Evolutionary conservation across 1,140 invertebrate genomes (phyloP), one percentile per base, ranked within the genome.

Genomic region (Leptinotarsa undecemlineata): DNA sequence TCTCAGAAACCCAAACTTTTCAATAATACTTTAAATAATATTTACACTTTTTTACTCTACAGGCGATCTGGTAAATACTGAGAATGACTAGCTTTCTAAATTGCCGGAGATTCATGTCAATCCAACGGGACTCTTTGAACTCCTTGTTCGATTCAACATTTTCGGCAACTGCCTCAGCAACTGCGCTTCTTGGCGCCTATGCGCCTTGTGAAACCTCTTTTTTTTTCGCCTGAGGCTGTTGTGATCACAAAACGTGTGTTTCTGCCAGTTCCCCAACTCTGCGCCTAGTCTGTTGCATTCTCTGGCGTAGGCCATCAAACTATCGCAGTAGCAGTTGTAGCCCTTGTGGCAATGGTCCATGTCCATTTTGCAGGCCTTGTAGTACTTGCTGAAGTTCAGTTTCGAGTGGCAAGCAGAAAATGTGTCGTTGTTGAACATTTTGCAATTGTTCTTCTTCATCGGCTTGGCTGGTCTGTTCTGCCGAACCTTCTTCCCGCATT

Each of bases 331-430:
- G 82, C 96, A 97, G 73, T 90, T 87, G 51, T 88, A 87, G 3
- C 89, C 88, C n/a, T 88, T 88, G 2, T 92, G 91, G 86, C 96
- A 98, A 82, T 96, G 94, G 84, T 95, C 96, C 87, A 96, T 95
- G 84, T 98, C 96, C 82, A 94, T 88, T 73, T 93, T 88, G 85
- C 96, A 98, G 0, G 95, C 93, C 85, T 92, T 92, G 81, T 92
- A 93, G 83, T 95, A 96, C 83, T 94, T 92, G 64, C 88, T 87
- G 48, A 91, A 90, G 83, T 93, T 94, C 63, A 96, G 88, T 79
- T 91, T 91, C 75, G 88, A 90, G 76, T 92, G 90, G 80, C 95
- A 96, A 3, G 90, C 86, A 47, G 87, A 85, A 80, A 94, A 94
- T 33, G 90, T 85, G 17, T 78, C 68, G 19, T 74, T 76, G 21